Percentiles rank a stretch among this genome's conserved stretches.
These are phyloP conservation scores for Zaprionus taronus DNA, from an alignment of 1,140 invertebrate species.

Conservation along the genomic window DNA sequence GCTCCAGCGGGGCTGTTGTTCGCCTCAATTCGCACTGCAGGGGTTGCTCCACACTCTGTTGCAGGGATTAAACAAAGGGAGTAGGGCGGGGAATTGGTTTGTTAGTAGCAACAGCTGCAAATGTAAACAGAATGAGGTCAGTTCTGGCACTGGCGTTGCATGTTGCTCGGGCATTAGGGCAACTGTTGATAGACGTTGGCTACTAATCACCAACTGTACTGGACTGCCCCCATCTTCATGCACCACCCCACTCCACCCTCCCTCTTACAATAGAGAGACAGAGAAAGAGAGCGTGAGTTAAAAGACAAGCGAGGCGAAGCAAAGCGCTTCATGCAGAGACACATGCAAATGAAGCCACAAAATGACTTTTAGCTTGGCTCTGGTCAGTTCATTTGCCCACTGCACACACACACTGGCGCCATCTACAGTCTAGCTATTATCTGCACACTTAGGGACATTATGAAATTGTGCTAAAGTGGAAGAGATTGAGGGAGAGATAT, in stretches of 20 bases:
- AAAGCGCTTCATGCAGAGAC: constrained; percentile 21
- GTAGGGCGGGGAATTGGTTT: constrained; percentile 8
- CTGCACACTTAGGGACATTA: neutral
- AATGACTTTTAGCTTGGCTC: constrained; percentile 59
- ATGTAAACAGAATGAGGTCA: constrained; percentile 76
- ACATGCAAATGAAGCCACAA: constrained; percentile 75
- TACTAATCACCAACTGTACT: constrained; percentile 72
- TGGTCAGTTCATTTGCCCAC: constrained; percentile 11
- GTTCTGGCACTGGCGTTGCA: constrained; percentile 61
- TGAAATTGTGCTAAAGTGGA: neutral
- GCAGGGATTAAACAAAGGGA: constrained; percentile 2
- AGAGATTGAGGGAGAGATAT: neutral
- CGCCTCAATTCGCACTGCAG: constrained; percentile 33
- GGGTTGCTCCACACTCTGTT: neutral
- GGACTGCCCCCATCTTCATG: neutral
- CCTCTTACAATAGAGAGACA: neutral
- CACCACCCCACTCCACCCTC: neutral
- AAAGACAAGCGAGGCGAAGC: neutral
- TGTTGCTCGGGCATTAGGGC: constrained; percentile 76
- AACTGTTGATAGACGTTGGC: constrained; percentile 77
- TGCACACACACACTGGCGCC: constrained; percentile 31
- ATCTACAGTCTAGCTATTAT: constrained; percentile 9
- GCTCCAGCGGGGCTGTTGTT: constrained; percentile 7
- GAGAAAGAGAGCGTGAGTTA: neutral
- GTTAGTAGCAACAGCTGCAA: constrained; percentile 72